phyloP scores from a whole-genome alignment of 2,888 invertebrate genomes.

The Andrena hattorfiana region DNA sequence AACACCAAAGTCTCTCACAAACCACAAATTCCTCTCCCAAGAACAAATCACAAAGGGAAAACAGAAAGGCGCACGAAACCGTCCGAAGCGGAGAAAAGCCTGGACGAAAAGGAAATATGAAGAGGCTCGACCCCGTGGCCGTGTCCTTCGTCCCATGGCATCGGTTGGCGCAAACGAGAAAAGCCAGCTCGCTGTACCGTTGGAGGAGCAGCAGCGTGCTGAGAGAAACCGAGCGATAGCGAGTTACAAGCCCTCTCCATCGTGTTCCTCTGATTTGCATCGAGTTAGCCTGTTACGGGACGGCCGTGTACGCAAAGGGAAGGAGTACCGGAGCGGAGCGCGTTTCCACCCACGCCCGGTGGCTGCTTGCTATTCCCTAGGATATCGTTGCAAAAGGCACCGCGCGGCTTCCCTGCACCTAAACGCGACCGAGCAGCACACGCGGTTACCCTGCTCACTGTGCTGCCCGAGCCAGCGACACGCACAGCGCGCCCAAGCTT shows the following conservation, averaged over 20 bases:
- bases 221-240: conserved; percentile 46
- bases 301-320: conserved; percentile 29
- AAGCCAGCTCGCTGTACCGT: conserved; percentile 34
- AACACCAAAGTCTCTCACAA: too few species aligned
- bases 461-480: conserved; percentile 73
- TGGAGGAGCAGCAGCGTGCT: conserved; percentile 25
- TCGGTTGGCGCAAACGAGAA: not conserved
- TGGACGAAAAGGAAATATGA: not conserved
- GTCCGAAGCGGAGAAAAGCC: not conserved
- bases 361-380: conserved; percentile 47
- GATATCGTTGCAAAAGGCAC: conserved; percentile 77
- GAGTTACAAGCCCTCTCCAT: conserved; percentile 56
- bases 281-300: conserved; percentile 60
- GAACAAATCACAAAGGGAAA: too few species aligned
- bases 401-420: conserved; percentile 67
- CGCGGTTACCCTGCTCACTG: conserved; percentile 78
- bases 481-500: conserved; percentile 71
- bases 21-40: too few species aligned
- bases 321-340: conserved; percentile 30
- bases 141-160: not conserved
- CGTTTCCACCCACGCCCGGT: conserved; percentile 70
- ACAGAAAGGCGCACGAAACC: too few species aligned
- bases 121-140: not conserved
- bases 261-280: conserved; percentile 64
- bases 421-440: conserved; percentile 76